A percentile compares a stretch with the other conserved stretches of the same genome.
phyloP scores from a whole-genome alignment of 2,797 vertebrate genomes.

The Nasua narica region DNA sequence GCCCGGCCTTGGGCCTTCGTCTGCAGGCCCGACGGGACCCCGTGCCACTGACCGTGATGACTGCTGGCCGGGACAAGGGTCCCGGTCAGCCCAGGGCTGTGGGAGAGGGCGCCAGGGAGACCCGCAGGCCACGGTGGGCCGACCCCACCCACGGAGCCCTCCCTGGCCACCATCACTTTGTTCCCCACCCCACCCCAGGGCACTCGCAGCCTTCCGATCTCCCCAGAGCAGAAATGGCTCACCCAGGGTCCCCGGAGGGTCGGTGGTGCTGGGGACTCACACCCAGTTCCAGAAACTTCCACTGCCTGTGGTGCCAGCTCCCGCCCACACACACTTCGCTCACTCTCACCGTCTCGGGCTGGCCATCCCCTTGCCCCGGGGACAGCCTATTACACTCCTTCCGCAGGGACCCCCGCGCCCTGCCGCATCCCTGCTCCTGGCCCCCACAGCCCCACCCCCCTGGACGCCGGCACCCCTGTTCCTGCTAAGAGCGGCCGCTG shows the following conservation, averaged over 20 bases:
- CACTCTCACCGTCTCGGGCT: fast-evolving
- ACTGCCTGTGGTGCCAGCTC: fast-evolving
- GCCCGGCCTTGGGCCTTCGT: neutral
- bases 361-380: fast-evolving
- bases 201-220: fast-evolving
- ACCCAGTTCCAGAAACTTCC: neutral
- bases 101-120: neutral
- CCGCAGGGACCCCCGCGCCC: fast-evolving
- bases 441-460: fast-evolving
- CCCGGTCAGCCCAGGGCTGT: neutral
- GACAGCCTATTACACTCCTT: fast-evolving
- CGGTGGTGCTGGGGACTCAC: fast-evolving
- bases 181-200: neutral
- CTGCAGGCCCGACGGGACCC: neutral
- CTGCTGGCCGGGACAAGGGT: neutral
- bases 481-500: fast-evolving
- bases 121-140: fast-evolving
- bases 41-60: fast-evolving
- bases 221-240: neutral
- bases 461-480: fast-evolving
- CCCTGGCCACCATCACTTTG: neutral
- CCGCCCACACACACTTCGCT: too few species aligned
- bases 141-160: neutral
- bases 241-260: neutral
- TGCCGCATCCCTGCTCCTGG: fast-evolving